Conservation (phyloP, 2,113 vertebrate genomes). For the Dicaeum eximium region DNA sequence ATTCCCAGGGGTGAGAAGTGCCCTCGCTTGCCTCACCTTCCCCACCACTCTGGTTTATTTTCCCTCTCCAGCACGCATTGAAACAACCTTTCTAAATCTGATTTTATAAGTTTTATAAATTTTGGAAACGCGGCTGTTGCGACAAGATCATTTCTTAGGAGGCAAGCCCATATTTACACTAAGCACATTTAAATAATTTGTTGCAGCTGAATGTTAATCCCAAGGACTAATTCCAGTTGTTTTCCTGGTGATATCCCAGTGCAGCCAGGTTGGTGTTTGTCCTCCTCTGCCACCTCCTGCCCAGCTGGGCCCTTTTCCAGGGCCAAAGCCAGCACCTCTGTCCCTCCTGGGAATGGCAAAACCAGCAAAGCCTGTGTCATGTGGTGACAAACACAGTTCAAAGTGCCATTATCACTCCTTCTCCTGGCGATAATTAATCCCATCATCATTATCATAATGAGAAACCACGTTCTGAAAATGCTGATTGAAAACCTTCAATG, state of each 20-base stretch:
- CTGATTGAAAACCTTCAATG: slow-evolving; percentile 67
- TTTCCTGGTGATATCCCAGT: slow-evolving; percentile 18
- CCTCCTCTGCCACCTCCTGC: neutral
- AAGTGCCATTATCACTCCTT: slow-evolving; percentile 47
- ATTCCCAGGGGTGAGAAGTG: neutral
- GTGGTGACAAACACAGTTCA: slow-evolving; percentile 65
- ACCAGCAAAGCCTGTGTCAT: slow-evolving; percentile 22
- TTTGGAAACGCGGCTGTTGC: neutral
- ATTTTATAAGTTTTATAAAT: neutral
- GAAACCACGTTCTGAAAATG: slow-evolving; percentile 55
- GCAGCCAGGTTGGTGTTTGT: neutral
- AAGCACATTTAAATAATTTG: neutral
- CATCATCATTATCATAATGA: slow-evolving; percentile 68
- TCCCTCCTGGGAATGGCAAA: slow-evolving; percentile 1
- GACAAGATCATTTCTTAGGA: slow-evolving; percentile 16
- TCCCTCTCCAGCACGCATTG: neutral
- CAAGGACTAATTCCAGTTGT: neutral
- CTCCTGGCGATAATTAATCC: slow-evolving; percentile 73
- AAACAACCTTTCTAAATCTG: neutral
- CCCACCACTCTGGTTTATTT: neutral
- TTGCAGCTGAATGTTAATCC: neutral
- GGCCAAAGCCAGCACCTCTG: neutral
- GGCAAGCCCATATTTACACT: neutral
- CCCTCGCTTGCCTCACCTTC: accelerated
- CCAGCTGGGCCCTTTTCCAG: neutral